phyloP scores from a whole-genome alignment of 2,797 vertebrate species.

The Urosaurus nigricauda region DNA sequence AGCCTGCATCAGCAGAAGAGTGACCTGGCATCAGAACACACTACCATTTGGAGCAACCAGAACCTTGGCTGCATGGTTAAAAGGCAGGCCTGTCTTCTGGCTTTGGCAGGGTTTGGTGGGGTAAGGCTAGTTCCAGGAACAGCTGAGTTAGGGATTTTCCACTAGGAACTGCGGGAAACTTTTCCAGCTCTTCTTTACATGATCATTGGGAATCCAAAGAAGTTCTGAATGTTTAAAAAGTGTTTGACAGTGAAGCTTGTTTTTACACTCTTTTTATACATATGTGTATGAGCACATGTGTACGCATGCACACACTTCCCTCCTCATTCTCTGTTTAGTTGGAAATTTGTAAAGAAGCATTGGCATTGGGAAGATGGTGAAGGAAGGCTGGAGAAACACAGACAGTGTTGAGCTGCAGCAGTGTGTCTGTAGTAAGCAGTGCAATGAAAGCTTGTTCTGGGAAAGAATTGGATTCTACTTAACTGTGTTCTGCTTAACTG shows the following conservation, averaged over 20 bases:
- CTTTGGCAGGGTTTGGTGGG: not conserved
- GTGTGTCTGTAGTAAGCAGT: too few relatives aligned
- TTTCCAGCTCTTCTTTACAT: constrained; percentile 2
- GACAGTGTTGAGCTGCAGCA: too few relatives aligned
- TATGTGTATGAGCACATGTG: too few relatives aligned
- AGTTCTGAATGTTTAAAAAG: not conserved
- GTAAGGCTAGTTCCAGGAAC: constrained; percentile 41
- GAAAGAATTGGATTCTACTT: too few relatives aligned
- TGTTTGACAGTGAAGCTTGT: too few relatives aligned
- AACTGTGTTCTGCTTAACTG: too few relatives aligned
- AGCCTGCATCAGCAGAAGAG: not conserved
- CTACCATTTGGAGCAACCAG: not conserved
- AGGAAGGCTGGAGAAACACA: too few relatives aligned
- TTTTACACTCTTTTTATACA: too few relatives aligned
- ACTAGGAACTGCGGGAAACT: constrained; percentile 21
- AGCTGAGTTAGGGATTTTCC: constrained; percentile 55
- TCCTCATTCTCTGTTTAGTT: too few relatives aligned
- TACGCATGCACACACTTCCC: not conserved
- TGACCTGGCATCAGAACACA: not conserved
- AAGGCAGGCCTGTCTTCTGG: constrained; percentile 24
- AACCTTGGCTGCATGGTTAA: not conserved
- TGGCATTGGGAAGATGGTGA: too few relatives aligned
- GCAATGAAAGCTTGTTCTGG: too few relatives aligned
- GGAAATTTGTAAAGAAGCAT: too few relatives aligned
- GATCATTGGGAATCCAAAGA: not conserved